These are phyloP conservation scores for Calephelis virginiensis DNA, from an alignment of 1,140 invertebrate genomes.

Conservation along the genomic window DNA sequence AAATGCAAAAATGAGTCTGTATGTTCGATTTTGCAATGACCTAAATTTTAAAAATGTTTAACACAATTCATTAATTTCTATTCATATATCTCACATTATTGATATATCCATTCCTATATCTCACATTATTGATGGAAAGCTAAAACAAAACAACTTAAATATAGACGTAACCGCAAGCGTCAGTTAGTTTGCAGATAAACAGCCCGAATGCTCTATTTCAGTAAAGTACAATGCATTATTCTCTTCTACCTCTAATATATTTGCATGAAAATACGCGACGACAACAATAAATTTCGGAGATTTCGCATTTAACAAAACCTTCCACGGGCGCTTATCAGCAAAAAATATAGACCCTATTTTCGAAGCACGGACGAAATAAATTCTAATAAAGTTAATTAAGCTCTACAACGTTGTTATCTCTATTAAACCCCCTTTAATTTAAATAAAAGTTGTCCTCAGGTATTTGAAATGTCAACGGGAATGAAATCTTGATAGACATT, in stretches of 20 bases:
- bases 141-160: no score
- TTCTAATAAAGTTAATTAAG: constrained; percentile 75
- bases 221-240: constrained; percentile 7
- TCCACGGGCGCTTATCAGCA: constrained; percentile 33
- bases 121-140: no score
- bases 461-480: constrained; percentile 38
- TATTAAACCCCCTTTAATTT: constrained; percentile 41
- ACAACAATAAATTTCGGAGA: constrained; percentile 27
- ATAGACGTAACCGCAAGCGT: no score
- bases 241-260: constrained; percentile 19
- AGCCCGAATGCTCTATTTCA: constrained; percentile 1
- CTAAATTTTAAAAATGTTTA: no score
- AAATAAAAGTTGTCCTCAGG: constrained; percentile 41
- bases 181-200: background rate
- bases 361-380: constrained; percentile 62
- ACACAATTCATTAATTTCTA: no score
- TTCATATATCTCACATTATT: no score
- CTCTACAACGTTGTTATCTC: constrained; percentile 61
- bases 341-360: constrained; percentile 54
- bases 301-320: constrained; percentile 24
- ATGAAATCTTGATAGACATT: constrained; percentile 21
- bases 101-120: no score
- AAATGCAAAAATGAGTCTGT: no score
- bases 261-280: constrained; percentile 14
- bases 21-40: no score